phyloP scores from a whole-genome alignment of 2,113 vertebrate genomes.

The Callopanchax toddi region DNA sequence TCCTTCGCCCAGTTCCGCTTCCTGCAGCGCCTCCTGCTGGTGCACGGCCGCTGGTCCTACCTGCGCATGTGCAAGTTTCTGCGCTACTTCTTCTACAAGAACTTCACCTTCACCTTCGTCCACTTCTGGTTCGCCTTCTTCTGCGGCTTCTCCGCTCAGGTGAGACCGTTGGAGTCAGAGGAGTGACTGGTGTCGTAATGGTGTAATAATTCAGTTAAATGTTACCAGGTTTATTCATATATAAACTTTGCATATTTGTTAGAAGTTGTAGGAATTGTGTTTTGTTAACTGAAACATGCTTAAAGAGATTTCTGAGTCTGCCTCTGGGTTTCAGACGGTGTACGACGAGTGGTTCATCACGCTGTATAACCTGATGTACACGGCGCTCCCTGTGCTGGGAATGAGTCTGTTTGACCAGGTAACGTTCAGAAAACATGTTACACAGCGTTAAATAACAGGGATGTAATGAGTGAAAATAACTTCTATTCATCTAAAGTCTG shows the following conservation, averaged over 20 bases:
- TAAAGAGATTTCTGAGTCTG: neutral
- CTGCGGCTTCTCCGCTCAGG: constrained; percentile 97
- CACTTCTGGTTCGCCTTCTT: constrained; percentile 98
- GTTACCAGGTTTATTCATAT: neutral
- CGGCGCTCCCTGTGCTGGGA: constrained; percentile 91
- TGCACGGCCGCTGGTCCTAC: constrained; percentile 97
- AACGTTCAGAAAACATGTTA: constrained; percentile 14
- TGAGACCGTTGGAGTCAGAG: constrained; percentile 40
- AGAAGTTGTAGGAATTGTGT: too few species aligned
- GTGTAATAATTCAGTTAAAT: too few species aligned
- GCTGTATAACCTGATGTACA: constrained; percentile 95
- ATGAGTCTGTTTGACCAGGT: constrained; percentile 99
- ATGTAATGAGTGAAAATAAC: too few species aligned
- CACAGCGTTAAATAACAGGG: too few species aligned
- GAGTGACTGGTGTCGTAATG: too few species aligned
- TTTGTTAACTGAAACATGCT: too few species aligned
- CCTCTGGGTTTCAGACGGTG: constrained; percentile 82
- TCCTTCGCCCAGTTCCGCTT: constrained; percentile 93
- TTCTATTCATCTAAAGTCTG: too few species aligned
- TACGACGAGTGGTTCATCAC: constrained; percentile 97
- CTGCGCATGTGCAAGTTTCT: constrained; percentile 98
- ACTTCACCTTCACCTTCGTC: constrained; percentile 96
- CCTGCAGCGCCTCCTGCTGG: constrained; percentile 93
- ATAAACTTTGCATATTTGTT: too few species aligned
- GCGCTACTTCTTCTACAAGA: constrained; percentile 98